phyloP scores from a whole-genome alignment of 2,113 vertebrate genomes.

The Zingel zingel region DNA sequence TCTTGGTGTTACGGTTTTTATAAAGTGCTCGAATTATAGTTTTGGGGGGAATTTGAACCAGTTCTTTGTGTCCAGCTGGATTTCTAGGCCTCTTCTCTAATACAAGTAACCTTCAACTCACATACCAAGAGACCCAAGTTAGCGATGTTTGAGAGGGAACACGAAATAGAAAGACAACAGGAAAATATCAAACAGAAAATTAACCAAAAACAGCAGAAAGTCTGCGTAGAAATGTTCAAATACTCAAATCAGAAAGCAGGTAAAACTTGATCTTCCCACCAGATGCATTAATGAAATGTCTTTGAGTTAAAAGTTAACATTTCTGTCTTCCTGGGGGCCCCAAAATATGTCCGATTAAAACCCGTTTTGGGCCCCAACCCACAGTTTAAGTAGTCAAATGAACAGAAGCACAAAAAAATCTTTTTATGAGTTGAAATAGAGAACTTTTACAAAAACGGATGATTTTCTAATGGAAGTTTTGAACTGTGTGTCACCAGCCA shows the following conservation, averaged over 20 bases:
- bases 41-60: background rate
- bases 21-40: constrained; percentile 3
- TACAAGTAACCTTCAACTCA: background rate
- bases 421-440: too few species aligned
- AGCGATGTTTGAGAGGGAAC: too few species aligned
- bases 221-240: background rate
- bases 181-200: background rate
- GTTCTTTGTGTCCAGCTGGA: background rate
- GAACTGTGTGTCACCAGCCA: too few species aligned
- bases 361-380: too few species aligned
- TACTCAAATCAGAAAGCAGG: constrained; percentile 12
- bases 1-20: background rate
- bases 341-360: too few species aligned
- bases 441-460: too few species aligned
- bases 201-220: background rate
- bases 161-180: background rate
- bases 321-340: too few species aligned
- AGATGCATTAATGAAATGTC: background rate
- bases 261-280: background rate
- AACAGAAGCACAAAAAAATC: too few species aligned
- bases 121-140: background rate
- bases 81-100: background rate
- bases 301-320: too few species aligned
- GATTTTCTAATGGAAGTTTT: too few species aligned
- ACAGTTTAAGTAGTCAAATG: too few species aligned